Conservation (phyloP, 2,797 vertebrate genomes). For the Sandelia bainsii region DNA sequence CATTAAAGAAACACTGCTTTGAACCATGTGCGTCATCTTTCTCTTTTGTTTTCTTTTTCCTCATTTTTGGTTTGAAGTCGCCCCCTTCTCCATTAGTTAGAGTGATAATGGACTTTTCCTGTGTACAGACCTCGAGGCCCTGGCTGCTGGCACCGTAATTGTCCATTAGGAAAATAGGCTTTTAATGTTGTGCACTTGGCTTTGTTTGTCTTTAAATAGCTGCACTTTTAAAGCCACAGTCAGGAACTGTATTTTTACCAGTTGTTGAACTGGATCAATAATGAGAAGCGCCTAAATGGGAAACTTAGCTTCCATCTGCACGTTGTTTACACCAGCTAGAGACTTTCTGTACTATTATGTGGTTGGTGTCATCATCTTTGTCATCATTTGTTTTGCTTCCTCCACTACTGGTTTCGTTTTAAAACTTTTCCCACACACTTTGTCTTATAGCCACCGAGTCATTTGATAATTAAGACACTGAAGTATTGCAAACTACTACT, state of each 20-base stretch:
- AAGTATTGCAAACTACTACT: conserved; percentile 6
- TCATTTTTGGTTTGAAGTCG: conserved; percentile 60
- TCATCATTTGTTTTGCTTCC: conserved; percentile 58
- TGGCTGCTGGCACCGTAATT: conserved; percentile 53
- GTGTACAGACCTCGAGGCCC: conserved; percentile 57
- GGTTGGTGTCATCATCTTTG: conserved; percentile 62
- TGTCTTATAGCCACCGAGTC: conserved; percentile 38
- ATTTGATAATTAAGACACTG: conserved; percentile 35
- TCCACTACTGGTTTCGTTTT: conserved; percentile 69
- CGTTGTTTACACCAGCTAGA: conserved; percentile 59
- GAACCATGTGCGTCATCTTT: conserved; percentile 66
- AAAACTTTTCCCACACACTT: conserved; percentile 61
- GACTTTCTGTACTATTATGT: conserved; percentile 55
- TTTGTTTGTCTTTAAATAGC: conserved; percentile 58
- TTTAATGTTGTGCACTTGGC: conserved; percentile 61
- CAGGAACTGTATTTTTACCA: conserved; percentile 15
- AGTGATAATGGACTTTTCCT: conserved; percentile 82
- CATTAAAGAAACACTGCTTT: conserved; percentile 77
- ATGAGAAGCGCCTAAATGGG: conserved; percentile 30
- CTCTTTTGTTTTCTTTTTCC: conserved; percentile 69
- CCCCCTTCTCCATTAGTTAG: conserved; percentile 68
- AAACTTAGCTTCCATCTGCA: conserved; percentile 43
- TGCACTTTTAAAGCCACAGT: conserved; percentile 39
- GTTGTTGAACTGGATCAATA: conserved; percentile 20
- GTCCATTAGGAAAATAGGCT: conserved; percentile 64